Base-by-base conservation (phyloP, 2,888 invertebrate genomes). In the Synergus japonicus region DNA sequence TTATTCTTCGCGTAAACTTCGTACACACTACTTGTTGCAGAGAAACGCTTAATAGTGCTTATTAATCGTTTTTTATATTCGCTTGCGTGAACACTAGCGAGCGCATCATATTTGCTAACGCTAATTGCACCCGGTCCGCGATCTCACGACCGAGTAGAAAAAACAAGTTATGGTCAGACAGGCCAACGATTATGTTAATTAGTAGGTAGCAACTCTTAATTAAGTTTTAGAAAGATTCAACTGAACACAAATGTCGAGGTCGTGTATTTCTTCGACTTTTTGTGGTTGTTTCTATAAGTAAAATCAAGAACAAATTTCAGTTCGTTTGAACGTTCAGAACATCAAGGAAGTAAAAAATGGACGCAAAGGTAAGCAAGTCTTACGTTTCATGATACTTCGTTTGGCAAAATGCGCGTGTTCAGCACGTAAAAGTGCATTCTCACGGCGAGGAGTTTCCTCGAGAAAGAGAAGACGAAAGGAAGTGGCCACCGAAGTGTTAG, bases 81-180 rank as follows among this genome's bases (percentile, higher is more conserved):
- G 15, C 67, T 69, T 46, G 49, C 46, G 67, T 46, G 67, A 69
- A 69, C 46, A 49, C 15, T 49, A 8, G 54, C n/a, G 13, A 69
- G 15, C 8, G 29, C 49, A 46, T 44, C 22, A 46, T 69, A 69
- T 22, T 69, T 69, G 67, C 29, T 8, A 69, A 69, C 46, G 46
- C 49, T 69, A 69, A 69, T 69, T 69, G 44, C 29, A 46, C 49
- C 9, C 22, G 49, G 29, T 49, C 15, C 46, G 46, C 46, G 46
- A 18, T 49, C 67, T 69, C 67, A 69, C 67, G 15, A 69, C 22
- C 7, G 22, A 69, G 46, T 69, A 46, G 67, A 69, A 44, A 69
- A 22, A 69, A 46, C 67, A 12, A 69, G 46, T 69, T 69, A 46
- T 46, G 46, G 67, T 22, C 67, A 49, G 67, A 69, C 67, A 69